These are phyloP conservation scores for Drosophila teissieri DNA, from an alignment of 1,140 invertebrate genomes.

Conservation along the genomic window DNA sequence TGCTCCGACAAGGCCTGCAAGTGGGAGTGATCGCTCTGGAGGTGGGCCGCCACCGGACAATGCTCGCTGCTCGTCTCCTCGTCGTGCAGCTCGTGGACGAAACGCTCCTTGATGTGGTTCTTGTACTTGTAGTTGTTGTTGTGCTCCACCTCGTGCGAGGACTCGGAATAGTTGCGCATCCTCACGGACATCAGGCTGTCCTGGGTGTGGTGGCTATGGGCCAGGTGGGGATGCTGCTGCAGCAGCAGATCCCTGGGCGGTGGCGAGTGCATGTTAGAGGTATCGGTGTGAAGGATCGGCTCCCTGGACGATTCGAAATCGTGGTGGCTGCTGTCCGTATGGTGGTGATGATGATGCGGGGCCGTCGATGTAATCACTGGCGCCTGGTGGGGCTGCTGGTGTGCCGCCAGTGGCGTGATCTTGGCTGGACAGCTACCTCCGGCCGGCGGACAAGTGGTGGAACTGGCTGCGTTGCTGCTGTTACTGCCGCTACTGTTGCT, in stretches of 20 bases:
- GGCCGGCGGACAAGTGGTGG: constrained; percentile 54
- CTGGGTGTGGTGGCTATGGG: constrained; percentile 67
- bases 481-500: constrained; percentile 46
- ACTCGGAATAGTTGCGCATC: constrained; percentile 84
- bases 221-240: constrained; percentile 63
- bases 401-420: constrained; percentile 28
- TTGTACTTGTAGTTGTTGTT: constrained; percentile 95
- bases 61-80: constrained; percentile 82
- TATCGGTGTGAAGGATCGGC: constrained; percentile 75
- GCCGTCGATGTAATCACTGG: constrained; percentile 81
- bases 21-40: constrained; percentile 79
- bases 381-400: constrained; percentile 77
- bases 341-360: constrained; percentile 70
- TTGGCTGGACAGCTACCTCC: constrained; percentile 6
- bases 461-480: constrained; percentile 61
- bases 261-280: constrained; percentile 83
- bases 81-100: constrained; percentile 85
- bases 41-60: constrained; percentile 54
- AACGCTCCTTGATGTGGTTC: constrained; percentile 96
- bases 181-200: constrained; percentile 66
- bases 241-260: constrained; percentile 71
- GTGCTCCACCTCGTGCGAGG: constrained; percentile 85
- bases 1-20: constrained; percentile 78
- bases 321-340: constrained; percentile 80
- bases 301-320: constrained; percentile 83